Evolutionary conservation across 2,797 vertebrate species (phyloP).

Genomic region (Thalassophryne amazonica): DNA sequence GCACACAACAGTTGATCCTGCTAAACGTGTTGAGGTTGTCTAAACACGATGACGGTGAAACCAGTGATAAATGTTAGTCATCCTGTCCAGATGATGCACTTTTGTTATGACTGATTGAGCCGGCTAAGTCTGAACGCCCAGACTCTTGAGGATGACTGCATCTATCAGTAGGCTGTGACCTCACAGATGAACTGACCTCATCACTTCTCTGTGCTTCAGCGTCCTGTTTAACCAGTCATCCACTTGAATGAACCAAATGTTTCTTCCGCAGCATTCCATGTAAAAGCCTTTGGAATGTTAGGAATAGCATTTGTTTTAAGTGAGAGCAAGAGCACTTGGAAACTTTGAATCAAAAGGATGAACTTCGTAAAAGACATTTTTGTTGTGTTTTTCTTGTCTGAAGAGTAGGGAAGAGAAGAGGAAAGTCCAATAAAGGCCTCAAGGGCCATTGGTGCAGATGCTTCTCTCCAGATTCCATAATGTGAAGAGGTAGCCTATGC

Average conservation of each 20-base stretch:
- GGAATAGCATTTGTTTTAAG: no score
- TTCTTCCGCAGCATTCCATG: background rate
- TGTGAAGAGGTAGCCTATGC: no score
- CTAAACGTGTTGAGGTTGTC: conserved; percentile 65
- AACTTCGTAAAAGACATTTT: no score
- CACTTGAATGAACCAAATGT: background rate
- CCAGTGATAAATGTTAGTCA: conserved; percentile 67
- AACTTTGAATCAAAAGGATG: no score
- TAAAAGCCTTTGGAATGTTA: conserved; percentile 1
- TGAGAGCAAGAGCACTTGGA: no score
- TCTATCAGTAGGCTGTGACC: conserved; percentile 41
- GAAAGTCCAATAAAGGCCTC: no score
- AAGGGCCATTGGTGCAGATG: no score
- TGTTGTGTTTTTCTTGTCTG: no score
- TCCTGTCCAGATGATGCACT: conserved; percentile 35
- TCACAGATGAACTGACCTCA: conserved; percentile 38
- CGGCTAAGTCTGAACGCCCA: conserved; percentile 27
- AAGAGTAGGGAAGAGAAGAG: no score
- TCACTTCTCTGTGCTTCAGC: background rate
- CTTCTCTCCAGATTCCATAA: no score
- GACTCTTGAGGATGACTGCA: conserved; percentile 23
- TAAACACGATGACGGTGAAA: conserved; percentile 67
- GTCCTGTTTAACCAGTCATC: conserved; percentile 15
- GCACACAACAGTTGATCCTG: conserved; percentile 50
- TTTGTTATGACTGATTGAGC: conserved; percentile 49